Evolutionary conservation across 2,888 invertebrate species (phyloP).

Genomic region (Teinopalpus imperialis): DNA sequence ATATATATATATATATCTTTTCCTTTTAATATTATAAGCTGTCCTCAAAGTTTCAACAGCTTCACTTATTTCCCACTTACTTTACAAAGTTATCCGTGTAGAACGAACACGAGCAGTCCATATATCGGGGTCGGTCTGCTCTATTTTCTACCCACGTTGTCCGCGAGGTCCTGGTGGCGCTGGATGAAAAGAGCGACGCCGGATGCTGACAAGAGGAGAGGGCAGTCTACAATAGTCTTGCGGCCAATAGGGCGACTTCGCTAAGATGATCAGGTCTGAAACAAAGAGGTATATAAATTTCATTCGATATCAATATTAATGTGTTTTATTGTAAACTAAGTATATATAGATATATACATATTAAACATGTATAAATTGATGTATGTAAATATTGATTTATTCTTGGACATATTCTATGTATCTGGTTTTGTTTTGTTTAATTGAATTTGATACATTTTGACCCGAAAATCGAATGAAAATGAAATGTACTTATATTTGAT

Average conservation of each 20-base stretch:
- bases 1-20: too few relatives aligned
- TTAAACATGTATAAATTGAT: too few relatives aligned
- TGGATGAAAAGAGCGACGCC: too few relatives aligned
- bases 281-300: too few relatives aligned
- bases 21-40: too few relatives aligned
- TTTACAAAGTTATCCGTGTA: conserved; percentile 56
- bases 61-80: conserved; percentile 51
- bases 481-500: background rate
- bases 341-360: conserved; percentile 17
- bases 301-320: too few relatives aligned
- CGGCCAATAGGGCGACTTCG: conserved; percentile 45
- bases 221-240: conserved; percentile 42
- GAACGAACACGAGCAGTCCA: conserved; percentile 56
- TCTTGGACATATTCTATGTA: too few relatives aligned
- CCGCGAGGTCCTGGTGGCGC: conserved; percentile 25
- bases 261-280: conserved; percentile 55
- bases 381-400: too few relatives aligned
- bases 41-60: too few relatives aligned
- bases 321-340: too few relatives aligned
- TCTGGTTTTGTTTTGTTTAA: background rate
- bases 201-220: too few relatives aligned
- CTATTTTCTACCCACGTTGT: conserved; percentile 35
- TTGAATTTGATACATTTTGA: background rate
- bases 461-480: background rate
- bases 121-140: conserved; percentile 45